A percentile compares a stretch with the other conserved stretches of the same genome.
Conservation (phyloP, 2,113 vertebrate genomes). For the Myxocyprinus asiaticus region DNA sequence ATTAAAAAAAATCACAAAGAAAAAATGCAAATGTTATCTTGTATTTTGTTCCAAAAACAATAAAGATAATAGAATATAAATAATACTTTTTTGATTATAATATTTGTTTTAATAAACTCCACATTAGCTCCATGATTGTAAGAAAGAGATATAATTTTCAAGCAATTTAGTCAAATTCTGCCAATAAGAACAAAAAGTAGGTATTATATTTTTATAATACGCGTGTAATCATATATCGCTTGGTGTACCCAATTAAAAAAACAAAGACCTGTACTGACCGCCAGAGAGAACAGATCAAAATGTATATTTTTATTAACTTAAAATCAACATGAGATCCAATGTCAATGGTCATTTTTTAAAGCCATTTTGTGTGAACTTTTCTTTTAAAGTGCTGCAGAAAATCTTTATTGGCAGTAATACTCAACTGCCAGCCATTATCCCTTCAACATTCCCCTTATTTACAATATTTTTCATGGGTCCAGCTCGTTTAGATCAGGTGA, state of each 20-base stretch:
- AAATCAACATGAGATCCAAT: too few relatives aligned
- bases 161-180: slow-evolving; percentile 9
- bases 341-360: too few relatives aligned
- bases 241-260: slow-evolving; percentile 27
- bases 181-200: not conserved
- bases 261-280: not conserved
- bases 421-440: not conserved
- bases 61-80: too few relatives aligned
- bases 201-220: slow-evolving; percentile 10
- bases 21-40: slow-evolving; percentile 46
- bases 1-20: too few relatives aligned
- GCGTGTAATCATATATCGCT: slow-evolving; percentile 12
- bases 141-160: not conserved
- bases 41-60: not conserved
- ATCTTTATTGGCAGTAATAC: not conserved
- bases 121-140: not conserved
- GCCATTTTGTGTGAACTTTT: too few relatives aligned
- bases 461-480: not conserved
- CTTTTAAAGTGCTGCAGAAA: not conserved
- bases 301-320: too few relatives aligned
- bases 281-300: not conserved
- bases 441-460: not conserved
- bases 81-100: too few relatives aligned
- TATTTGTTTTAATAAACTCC: not conserved
- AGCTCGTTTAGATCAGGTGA: not conserved